Evolutionary conservation across 1,140 invertebrate species (phyloP).

Genomic region (Nephila pilipes): DNA sequence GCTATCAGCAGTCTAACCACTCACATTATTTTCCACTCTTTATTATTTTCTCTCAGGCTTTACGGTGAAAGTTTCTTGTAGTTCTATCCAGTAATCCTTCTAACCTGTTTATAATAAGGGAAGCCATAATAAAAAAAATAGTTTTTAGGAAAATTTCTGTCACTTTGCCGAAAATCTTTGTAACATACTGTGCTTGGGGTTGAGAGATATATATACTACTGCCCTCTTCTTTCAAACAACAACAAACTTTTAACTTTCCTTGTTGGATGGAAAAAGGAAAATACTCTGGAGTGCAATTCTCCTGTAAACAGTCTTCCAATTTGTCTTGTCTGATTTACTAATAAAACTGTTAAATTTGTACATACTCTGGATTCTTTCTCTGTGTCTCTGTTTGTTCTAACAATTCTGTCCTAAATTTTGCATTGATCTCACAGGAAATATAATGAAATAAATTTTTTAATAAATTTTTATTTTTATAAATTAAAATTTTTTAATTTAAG

Average conservation of each 20-base stretch:
- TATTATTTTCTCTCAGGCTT: not conserved
- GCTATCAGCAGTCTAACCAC: not conserved
- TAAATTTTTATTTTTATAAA: too few species aligned
- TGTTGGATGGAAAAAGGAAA: not conserved
- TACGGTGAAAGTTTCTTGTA: slow-evolving; percentile 31
- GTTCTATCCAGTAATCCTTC: not conserved
- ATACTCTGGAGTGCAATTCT: slow-evolving; percentile 50
- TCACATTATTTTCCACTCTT: not conserved
- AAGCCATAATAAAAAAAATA: slow-evolving; percentile 26
- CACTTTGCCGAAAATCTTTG: slow-evolving; percentile 41
- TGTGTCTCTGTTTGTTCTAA: not conserved
- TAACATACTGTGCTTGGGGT: slow-evolving; percentile 33
- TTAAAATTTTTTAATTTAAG: too few species aligned
- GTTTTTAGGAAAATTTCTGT: slow-evolving; percentile 6
- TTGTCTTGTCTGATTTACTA: slow-evolving; percentile 75
- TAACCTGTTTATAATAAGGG: slow-evolving; percentile 17
- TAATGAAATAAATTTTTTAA: too few species aligned
- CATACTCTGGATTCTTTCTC: slow-evolving; percentile 6
- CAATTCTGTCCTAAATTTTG: too few species aligned
- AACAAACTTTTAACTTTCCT: slow-evolving; percentile 60
- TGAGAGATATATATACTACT: not conserved
- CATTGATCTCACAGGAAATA: too few species aligned
- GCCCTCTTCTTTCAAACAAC: slow-evolving; percentile 26
- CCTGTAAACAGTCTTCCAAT: slow-evolving; percentile 73
- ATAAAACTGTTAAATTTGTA: slow-evolving; percentile 73